Conservation (phyloP, 64 coral and sea anemone species). For the Montipora foliosa region DNA sequence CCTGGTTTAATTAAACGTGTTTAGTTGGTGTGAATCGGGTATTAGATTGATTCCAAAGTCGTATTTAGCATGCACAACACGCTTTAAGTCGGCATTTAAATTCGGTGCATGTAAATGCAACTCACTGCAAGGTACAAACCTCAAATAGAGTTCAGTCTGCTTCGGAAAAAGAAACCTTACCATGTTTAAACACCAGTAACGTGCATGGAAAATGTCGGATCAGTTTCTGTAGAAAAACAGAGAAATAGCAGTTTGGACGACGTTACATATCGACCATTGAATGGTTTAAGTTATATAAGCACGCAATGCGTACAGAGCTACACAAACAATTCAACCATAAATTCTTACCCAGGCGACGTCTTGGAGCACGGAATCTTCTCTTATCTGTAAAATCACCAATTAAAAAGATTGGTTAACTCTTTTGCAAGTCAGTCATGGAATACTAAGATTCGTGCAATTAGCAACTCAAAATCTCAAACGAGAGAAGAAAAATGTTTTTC, state of each 20-base stretch:
- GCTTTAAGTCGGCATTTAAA: no score
- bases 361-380: neutral
- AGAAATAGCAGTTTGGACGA: neutral
- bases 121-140: no score
- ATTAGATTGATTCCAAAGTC: no score
- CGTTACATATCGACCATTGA: neutral
- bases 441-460: neutral
- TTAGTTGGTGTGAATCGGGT: no score
- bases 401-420: neutral
- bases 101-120: no score
- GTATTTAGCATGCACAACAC: no score
- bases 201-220: constrained; percentile 1
- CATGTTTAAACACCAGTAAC: constrained; percentile 2
- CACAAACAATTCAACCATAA: neutral
- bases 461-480: neutral
- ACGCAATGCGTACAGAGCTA: no score
- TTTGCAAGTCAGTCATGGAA: neutral
- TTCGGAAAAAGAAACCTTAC: neutral
- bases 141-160: neutral
- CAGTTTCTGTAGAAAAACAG: constrained; percentile 1
- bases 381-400: constrained; percentile 14
- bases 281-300: no score
- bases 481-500: neutral
- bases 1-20: no score
- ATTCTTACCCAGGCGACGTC: constrained; percentile 27